Base-by-base conservation (phyloP, 2,797 vertebrate species). In the Hippocampus kuda region DNA sequence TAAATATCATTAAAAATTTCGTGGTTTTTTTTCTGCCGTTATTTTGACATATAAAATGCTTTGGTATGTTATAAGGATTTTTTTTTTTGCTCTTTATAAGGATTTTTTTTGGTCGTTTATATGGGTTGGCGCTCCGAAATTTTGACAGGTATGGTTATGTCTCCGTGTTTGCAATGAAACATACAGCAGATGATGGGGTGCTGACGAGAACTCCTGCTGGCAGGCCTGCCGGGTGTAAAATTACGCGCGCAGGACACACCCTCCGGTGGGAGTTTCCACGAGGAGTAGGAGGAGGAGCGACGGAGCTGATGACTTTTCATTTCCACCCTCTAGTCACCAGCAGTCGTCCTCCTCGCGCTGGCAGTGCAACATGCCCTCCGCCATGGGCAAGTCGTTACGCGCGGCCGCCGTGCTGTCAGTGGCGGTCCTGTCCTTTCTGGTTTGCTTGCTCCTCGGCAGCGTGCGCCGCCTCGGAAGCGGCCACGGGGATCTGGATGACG, bases 381-480 rank as follows among this genome's bases (percentile, higher is more conserved):
- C 73, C 10, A 81, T 87, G 80, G 88, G 85, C 83, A 85, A 72
- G 76, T 88, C 88, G 68, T 77, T 90, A 75, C 87, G 87, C 77
- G 80, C 84, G 34, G 87, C 88, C 51, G 83, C 83, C 51, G 85
- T 90, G 42, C 72, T 91, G 74, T 86, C 88, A 26, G 85, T 91
- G 74, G 75, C 89, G 67, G 85, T 93, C 41, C 84, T 91, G 15
- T 87, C 89, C 18, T 74, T 91, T 18, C 69, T 88, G 65, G 76
- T 89, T 77, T 90, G 88, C 8, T 83, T 91, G n/a, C 60, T 90
- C 65, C 79, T 90, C 15, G 84, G 86, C 75, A 87, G 87, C 79
- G 84, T 91, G 86, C 88, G 91, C 82, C 89, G 91, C 84, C 85
- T 89, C 54, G 88, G 85, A 70, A 74, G 63, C 42, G 63, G 24